These are phyloP conservation scores for Leptinotarsa lineolata DNA, from an alignment of 1,140 invertebrate species.

Conservation along the genomic window DNA sequence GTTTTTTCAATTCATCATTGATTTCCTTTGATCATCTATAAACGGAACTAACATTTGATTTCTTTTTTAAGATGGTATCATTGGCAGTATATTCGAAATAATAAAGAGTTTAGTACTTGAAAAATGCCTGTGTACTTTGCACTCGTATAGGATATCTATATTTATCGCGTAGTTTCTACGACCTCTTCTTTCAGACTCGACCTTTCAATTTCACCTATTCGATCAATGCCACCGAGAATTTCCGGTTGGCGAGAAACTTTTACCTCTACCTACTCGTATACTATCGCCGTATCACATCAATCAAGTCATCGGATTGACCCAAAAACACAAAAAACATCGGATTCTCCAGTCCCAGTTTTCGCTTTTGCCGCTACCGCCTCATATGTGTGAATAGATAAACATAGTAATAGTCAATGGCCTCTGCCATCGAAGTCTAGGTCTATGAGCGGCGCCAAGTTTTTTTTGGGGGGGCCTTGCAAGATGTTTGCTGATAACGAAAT, in stretches of 20 bases:
- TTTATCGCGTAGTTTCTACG: too few species aligned
- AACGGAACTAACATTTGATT: too few species aligned
- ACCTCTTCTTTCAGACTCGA: not conserved
- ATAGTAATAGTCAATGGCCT: conserved; percentile 6
- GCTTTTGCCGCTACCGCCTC: conserved; percentile 1
- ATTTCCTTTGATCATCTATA: too few species aligned
- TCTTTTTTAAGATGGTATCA: too few species aligned
- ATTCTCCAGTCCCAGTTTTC: conserved; percentile 2
- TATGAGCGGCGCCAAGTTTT: not conserved
- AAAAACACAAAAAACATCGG: conserved; percentile 8
- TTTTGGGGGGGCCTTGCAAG: not conserved
- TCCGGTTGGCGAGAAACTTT: not conserved
- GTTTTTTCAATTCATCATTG: too few species aligned
- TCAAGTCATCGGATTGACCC: not conserved
- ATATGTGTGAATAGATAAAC: conserved; percentile 1
- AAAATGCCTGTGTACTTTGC: too few species aligned
- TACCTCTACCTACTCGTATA: conserved; percentile 1
- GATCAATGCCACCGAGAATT: not conserved
- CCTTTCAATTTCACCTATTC: not conserved
- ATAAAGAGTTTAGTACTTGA: too few species aligned
- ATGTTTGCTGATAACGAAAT: too few species aligned
- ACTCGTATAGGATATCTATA: too few species aligned
- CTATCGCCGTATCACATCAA: not conserved
- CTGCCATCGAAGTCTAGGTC: conserved; percentile 5
- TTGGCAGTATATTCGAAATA: too few species aligned